Conservation (phyloP, 92 coral and sea anemone species). For the Zoanthus solanderi region DNA sequence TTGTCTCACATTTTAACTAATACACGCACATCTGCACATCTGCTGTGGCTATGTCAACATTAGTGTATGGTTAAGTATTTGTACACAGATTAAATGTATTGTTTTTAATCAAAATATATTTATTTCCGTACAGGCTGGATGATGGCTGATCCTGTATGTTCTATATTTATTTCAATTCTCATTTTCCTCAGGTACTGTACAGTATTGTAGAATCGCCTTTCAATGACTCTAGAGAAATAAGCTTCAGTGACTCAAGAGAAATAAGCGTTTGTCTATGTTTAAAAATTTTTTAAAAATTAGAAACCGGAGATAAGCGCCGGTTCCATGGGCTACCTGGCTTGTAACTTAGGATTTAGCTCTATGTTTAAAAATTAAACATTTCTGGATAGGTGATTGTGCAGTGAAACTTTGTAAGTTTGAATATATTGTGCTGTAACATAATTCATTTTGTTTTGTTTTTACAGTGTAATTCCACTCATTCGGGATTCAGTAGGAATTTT, state of each 20-base stretch:
- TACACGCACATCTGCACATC: too few species aligned
- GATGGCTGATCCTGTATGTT: constrained; percentile 99
- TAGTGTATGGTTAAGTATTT: too few species aligned
- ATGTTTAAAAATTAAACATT: too few species aligned
- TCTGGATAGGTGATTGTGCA: too few species aligned
- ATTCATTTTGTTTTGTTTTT: not conserved
- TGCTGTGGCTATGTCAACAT: too few species aligned
- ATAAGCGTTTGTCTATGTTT: too few species aligned
- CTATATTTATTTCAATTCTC: constrained; percentile 93
- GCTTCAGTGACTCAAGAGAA: not conserved
- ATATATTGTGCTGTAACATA: not conserved
- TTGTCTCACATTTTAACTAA: too few species aligned
- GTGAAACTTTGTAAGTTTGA: not conserved
- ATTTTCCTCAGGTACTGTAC: constrained; percentile 83
- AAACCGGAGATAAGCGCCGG: too few species aligned
- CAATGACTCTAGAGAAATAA: not conserved
- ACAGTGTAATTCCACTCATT: constrained; percentile 94
- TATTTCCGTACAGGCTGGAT: constrained; percentile 83
- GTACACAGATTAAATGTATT: too few species aligned
- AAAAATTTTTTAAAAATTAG: too few species aligned
- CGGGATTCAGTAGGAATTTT: constrained; percentile 92
- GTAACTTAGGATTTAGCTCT: too few species aligned
- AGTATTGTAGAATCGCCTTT: not conserved
- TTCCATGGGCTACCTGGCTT: too few species aligned
- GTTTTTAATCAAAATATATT: not conserved